Evolutionary conservation across 1,140 invertebrate genomes (phyloP).

Genomic region (Lucilia cuprina): DNA sequence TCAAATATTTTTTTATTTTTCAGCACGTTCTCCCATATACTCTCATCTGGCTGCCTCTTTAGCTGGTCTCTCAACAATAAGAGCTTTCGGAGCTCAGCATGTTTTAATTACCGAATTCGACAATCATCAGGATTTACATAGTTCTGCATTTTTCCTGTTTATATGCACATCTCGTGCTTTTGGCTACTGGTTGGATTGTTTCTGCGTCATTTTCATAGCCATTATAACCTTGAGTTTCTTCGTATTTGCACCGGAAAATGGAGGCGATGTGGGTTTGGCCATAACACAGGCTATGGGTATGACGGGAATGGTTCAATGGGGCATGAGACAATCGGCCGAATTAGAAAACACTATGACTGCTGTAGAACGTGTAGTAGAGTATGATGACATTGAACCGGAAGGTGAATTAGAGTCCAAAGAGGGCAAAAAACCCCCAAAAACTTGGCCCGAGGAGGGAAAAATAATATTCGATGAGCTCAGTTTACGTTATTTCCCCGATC

Average conservation of each 20-base stretch:
- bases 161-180: conserved; percentile 73
- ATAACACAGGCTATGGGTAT: conserved; percentile 82
- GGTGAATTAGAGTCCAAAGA: conserved; percentile 68
- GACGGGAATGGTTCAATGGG: conserved; percentile 86
- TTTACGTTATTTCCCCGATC: conserved; percentile 71
- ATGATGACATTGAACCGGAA: conserved; percentile 75
- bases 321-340: conserved; percentile 82
- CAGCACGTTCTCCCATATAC: conserved; percentile 82
- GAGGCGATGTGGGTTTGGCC: conserved; percentile 80
- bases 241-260: conserved; percentile 67
- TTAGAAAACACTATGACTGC: conserved; percentile 85
- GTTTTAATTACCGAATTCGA: conserved; percentile 83
- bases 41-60: conserved; percentile 88
- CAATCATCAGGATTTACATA: conserved; percentile 76
- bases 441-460: conserved; percentile 75
- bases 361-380: conserved; percentile 80
- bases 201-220: conserved; percentile 77
- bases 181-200: conserved; percentile 80
- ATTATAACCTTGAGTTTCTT: conserved; percentile 76
- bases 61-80: conserved; percentile 87
- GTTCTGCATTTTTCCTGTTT: conserved; percentile 71
- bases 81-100: conserved; percentile 81
- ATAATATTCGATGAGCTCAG: conserved; percentile 73
- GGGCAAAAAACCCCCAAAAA: conserved; percentile 70
- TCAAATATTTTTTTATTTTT: background rate